A percentile compares a stretch with the other conserved stretches of the same genome.
phyloP scores from a whole-genome alignment of 2,888 invertebrate genomes.

The Acleris literana region DNA sequence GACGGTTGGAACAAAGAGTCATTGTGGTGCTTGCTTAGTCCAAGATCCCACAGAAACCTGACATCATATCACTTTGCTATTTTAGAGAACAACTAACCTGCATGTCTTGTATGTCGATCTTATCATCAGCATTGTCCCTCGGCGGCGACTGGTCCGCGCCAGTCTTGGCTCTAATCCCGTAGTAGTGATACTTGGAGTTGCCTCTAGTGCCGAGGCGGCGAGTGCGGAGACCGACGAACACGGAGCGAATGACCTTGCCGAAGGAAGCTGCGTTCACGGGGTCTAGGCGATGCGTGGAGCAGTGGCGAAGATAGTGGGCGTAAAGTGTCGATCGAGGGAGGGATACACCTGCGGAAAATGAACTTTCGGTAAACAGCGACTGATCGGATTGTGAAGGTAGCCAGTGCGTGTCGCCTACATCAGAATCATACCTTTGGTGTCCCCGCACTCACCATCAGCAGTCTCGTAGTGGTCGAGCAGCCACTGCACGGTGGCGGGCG shows the following conservation, averaged over 20 bases:
- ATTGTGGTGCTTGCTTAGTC: too few relatives aligned
- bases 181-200: conserved; percentile 99
- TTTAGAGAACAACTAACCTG: conserved; percentile 45
- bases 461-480: conserved; percentile 99
- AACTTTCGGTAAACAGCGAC: too few relatives aligned
- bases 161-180: conserved; percentile 95
- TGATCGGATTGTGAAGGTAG: too few relatives aligned
- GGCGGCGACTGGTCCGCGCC: conserved; percentile 72
- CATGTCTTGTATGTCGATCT: conserved; percentile 49
- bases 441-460: conserved; percentile 86
- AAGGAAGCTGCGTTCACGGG: conserved; percentile 99
- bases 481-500: conserved; percentile 96
- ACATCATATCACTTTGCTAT: not conserved
- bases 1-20: conserved; percentile 81
- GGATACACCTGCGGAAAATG: conserved; percentile 85
- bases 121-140: conserved; percentile 49
- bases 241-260: conserved; percentile 98
- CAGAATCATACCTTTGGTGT: too few relatives aligned
- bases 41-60: not conserved
- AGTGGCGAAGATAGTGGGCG: conserved; percentile 98
- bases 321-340: conserved; percentile 97
- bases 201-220: conserved; percentile 97
- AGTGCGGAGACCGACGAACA: conserved; percentile 97
- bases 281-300: conserved; percentile 95
- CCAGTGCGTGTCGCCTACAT: too few relatives aligned